Percentiles rank a stretch among this genome's conserved stretches.
Evolutionary conservation across 92 coral and sea anemone species (phyloP).

Genomic region (Desmophyllum pertusum): DNA sequence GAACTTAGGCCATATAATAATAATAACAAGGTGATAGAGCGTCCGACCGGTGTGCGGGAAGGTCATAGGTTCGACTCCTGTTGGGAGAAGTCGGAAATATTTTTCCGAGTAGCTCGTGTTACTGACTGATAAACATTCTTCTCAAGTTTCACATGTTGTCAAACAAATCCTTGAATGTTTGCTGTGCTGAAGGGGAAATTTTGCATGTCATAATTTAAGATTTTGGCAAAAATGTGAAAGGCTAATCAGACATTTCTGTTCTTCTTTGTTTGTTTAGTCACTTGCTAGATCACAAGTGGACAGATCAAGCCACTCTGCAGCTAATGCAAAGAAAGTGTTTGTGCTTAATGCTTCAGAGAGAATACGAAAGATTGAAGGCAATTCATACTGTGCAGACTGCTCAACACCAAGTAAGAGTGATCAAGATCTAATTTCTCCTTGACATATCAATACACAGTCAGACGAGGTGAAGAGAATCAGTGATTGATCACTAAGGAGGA

Average conservation of each 20-base stretch:
- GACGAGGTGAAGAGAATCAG: no score
- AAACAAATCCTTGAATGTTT: background rate
- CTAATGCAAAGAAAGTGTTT: conserved; percentile 64
- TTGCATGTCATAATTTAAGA: background rate
- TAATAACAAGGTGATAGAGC: no score
- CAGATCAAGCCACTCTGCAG: conserved; percentile 19
- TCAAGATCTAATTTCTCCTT: background rate
- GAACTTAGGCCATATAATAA: no score
- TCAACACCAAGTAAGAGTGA: conserved; percentile 72
- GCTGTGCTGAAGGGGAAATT: background rate
- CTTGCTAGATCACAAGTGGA: conserved; percentile 72
- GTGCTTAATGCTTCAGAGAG: conserved; percentile 88
- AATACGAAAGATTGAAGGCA: conserved; percentile 88
- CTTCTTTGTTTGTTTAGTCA: conserved; percentile 39
- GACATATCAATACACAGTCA: background rate
- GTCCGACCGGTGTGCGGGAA: no score
- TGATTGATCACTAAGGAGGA: no score
- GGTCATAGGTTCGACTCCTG: no score
- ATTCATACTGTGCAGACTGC: conserved; percentile 96
- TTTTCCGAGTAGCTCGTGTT: no score
- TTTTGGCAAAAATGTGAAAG: background rate
- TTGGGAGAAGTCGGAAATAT: no score
- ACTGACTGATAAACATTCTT: no score
- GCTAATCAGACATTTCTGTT: background rate
- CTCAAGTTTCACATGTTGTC: no score